Conservation (phyloP, 2,797 vertebrate genomes). For the Siniperca scherzeri region DNA sequence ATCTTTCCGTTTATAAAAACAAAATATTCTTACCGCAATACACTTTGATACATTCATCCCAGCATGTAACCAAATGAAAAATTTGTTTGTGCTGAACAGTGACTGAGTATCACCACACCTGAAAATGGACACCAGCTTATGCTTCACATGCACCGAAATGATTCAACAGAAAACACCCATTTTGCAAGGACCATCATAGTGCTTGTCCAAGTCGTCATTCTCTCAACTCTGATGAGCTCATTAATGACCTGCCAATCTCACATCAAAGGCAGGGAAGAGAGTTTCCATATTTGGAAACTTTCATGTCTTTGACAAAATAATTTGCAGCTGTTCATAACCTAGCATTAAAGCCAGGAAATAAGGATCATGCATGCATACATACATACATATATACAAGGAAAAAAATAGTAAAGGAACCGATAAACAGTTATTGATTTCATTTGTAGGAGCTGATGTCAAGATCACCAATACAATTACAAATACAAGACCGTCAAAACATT, state of each 20-base stretch:
- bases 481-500: not conserved
- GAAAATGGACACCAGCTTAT: no score
- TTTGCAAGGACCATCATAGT: not conserved
- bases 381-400: not conserved
- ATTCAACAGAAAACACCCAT: not conserved
- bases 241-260: constrained; percentile 3
- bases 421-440: not conserved
- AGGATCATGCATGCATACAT: no score
- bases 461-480: not conserved
- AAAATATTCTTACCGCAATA: no score
- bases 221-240: not conserved
- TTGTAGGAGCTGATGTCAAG: not conserved
- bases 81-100: not conserved
- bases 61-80: not conserved
- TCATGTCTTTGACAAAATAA: not conserved
- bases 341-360: not conserved
- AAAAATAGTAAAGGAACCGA: not conserved
- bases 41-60: no score
- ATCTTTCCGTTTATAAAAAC: no score
- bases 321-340: not conserved
- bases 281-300: not conserved
- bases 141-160: not conserved
- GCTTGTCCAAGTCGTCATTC: not conserved
- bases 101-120: not conserved
- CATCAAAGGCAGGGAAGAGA: not conserved